Base-by-base conservation (phyloP, 2,888 invertebrate species). In the Dioctria linearis region DNA sequence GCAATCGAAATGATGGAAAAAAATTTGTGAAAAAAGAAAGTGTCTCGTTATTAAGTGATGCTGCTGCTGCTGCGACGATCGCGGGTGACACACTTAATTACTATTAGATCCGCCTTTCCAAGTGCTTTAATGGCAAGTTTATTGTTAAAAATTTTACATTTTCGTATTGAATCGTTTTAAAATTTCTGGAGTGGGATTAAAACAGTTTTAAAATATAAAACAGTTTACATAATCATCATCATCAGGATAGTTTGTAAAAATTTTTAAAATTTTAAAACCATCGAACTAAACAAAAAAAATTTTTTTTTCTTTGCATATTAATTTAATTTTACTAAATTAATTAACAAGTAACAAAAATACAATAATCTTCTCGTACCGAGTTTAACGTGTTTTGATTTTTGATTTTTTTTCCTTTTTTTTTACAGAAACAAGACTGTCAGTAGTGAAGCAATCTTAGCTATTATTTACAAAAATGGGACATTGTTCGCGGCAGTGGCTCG, bases 401-500 rank as follows among this genome's bases (percentile, higher is more conserved):
- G 39, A 76, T 46, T 46, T 13, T 49, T 61, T 63, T 61, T 61
- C 61, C 39, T 49, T 73, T 11, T 42, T 54, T 40, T 73, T 80
- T 80, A 25, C 71, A 80, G 80, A 71, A 80, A 57, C 25, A 73
- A 49, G 39, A 61, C 40, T 61, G 42, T 42, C 65, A 49, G 49
- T 79, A 67, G 79, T 69, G 57, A 69, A 11, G 59, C 37, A 67
- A 59, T 67, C 6, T 25, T 25, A 25, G 46, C 59, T 9, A 71
- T 59, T 61, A 69, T 13, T n/a, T 71, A 59, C 67, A 83, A 86
- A 85, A 87, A 88, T 88, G 88, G 88, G 88, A 85, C 84, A 86
- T 86, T 85, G 86, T 82, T 86, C 86, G 86, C 87, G 86, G 82
- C 86, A 86, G 84, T 86, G 87, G 85, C 85, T 88, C 86, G 87